Conservation (phyloP, 2,113 vertebrate species). For the Dissostichus mawsoni region DNA sequence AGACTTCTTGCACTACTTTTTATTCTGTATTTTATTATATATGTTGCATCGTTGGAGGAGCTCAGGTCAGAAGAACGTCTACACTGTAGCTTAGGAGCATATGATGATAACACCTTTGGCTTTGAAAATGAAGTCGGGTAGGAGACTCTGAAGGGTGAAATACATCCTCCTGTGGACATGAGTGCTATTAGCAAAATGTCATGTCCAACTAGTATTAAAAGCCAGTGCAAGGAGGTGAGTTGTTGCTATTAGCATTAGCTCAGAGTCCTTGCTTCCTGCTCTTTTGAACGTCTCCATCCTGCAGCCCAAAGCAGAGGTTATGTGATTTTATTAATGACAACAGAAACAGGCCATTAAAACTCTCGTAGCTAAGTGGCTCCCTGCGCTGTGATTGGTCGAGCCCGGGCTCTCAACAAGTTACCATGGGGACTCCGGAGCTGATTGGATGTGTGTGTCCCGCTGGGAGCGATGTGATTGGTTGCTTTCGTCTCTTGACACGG, state of each 20-base stretch:
- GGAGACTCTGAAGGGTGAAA: conserved; percentile 67
- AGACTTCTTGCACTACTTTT: too few relatives aligned
- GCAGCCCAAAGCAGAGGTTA: conserved; percentile 61
- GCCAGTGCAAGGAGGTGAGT: too few relatives aligned
- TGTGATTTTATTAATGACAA: conserved; percentile 78
- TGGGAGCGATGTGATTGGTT: conserved; percentile 73
- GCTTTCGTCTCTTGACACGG: conserved; percentile 79
- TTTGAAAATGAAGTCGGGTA: too few relatives aligned
- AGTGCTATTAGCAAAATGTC: conserved; percentile 3
- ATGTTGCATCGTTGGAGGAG: too few relatives aligned
- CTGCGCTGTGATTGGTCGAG: conserved; percentile 67
- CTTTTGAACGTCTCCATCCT: too few relatives aligned
- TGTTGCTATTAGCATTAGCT: too few relatives aligned
- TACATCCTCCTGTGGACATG: conserved; percentile 45
- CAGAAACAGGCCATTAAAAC: conserved; percentile 77
- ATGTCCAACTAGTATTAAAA: too few relatives aligned
- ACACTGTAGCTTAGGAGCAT: too few relatives aligned
- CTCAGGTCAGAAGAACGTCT: too few relatives aligned
- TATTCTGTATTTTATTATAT: too few relatives aligned
- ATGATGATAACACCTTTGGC: too few relatives aligned
- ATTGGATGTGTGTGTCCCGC: conserved; percentile 65
- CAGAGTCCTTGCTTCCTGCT: conserved; percentile 38
- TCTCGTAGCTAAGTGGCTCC: conserved; percentile 63
- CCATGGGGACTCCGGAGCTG: conserved; percentile 72
- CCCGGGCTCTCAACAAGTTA: conserved; percentile 71